These are phyloP conservation scores for mouse (Mus musculus) DNA, from an alignment of 2,113 vertebrate genomes.

Conservation along the genomic window GRCm39 chr8:24498501-24499000, in stretches of 20 bases:
- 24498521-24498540: too few species aligned
- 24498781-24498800: not conserved
- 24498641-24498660: not conserved
- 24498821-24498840: not conserved
- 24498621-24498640: too few species aligned
- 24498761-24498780: not conserved
- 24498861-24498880: constrained; percentile 7
- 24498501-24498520: too few species aligned
- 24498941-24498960: not conserved
- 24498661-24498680: too few species aligned
- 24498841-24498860: not conserved
- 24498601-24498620: too few species aligned
- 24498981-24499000: not conserved
- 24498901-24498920: not conserved
- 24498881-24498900: not conserved
- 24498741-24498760: too few species aligned
- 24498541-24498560: too few species aligned
- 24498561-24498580: too few species aligned
- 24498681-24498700: too few species aligned
- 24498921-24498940: not conserved
- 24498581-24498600: too few species aligned
- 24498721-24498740: too few species aligned
- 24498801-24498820: not conserved
- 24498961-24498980: not conserved
- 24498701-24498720: too few species aligned